Percentiles rank a stretch among this genome's conserved stretches.
phyloP scores from a whole-genome alignment of 2,797 vertebrate genomes.

The Parotocinclus haroldoi region DNA sequence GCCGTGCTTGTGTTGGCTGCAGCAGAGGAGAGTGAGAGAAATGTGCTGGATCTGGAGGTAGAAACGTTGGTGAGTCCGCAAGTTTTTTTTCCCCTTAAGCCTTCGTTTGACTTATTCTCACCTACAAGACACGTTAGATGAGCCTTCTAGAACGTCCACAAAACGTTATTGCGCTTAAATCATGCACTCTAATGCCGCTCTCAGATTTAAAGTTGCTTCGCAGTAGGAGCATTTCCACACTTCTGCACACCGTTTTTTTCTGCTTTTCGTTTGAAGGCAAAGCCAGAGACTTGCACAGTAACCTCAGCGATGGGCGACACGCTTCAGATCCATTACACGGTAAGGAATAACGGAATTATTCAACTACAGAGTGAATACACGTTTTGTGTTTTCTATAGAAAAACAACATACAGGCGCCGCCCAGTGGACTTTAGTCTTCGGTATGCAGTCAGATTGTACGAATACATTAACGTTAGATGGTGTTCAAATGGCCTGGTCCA shows the following conservation, averaged over 20 bases:
- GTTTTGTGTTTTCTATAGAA: background rate
- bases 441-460: background rate
- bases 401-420: constrained; percentile 10
- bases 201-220: no score
- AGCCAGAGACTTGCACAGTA: constrained; percentile 80
- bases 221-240: background rate
- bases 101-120: background rate
- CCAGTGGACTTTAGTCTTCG: background rate
- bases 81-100: constrained; percentile 18
- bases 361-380: background rate
- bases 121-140: constrained; percentile 29
- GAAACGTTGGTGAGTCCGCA: constrained; percentile 71
- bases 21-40: constrained; percentile 47
- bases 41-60: constrained; percentile 64
- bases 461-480: background rate
- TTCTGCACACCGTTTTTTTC: background rate
- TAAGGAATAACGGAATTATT: constrained; percentile 57
- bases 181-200: no score
- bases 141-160: no score
- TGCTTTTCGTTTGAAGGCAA: constrained; percentile 64
- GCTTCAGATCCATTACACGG: constrained; percentile 90
- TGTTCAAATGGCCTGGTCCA: background rate
- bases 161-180: no score
- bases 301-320: constrained; percentile 83
- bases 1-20: constrained; percentile 52